Evolutionary conservation across 1,140 invertebrate genomes (phyloP).

Genomic region (Schlechtendalia chinensis): DNA sequence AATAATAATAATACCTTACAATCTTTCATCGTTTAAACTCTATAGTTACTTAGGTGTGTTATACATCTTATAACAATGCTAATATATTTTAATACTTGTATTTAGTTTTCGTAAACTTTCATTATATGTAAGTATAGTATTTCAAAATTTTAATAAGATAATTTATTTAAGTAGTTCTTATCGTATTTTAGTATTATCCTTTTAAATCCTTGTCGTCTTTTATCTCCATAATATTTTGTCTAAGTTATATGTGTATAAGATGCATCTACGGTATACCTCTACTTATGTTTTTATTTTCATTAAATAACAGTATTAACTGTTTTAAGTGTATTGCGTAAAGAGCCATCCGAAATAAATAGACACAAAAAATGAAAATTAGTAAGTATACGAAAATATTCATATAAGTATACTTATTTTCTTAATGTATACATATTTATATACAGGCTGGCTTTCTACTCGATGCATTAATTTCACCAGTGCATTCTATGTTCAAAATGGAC

Average conservation of each 20-base stretch:
- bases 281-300: neutral
- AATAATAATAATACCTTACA: neutral
- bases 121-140: slow-evolving; percentile 22
- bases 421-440: too few species aligned
- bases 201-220: slow-evolving; percentile 7
- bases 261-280: neutral
- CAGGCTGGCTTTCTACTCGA: too few species aligned
- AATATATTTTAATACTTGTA: slow-evolving; percentile 14
- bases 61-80: neutral
- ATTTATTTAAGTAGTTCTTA: slow-evolving; percentile 19
- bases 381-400: too few species aligned
- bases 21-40: neutral
- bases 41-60: neutral
- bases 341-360: neutral
- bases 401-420: too few species aligned
- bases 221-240: neutral
- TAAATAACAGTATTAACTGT: neutral
- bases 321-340: neutral
- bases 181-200: neutral
- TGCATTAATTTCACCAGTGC: too few species aligned
- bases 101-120: neutral
- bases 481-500: too few species aligned
- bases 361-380: too few species aligned
- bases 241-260: neutral
- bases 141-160: slow-evolving; percentile 23